Conservation (phyloP, 1,140 invertebrate genomes). For the Drosophila yakuba region DNA sequence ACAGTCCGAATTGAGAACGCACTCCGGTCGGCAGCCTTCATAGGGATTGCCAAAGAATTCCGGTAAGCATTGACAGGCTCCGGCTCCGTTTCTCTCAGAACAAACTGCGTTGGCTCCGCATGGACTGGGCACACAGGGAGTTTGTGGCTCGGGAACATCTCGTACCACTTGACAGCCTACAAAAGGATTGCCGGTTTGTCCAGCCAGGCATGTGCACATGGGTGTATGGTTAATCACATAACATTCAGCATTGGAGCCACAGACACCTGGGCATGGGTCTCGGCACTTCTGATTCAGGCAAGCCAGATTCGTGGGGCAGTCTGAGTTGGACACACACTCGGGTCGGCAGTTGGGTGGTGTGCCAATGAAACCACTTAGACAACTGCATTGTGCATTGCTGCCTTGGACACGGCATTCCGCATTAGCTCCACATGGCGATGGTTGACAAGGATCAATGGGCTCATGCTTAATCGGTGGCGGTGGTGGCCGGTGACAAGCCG, state of each 20-base stretch:
- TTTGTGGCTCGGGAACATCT: conserved; percentile 74
- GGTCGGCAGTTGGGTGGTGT: conserved; percentile 87
- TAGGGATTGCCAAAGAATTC: conserved; percentile 91
- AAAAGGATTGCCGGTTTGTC: conserved; percentile 89
- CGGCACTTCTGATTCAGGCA: conserved; percentile 87
- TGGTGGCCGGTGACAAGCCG: conserved; percentile 88
- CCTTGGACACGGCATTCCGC: conserved; percentile 88
- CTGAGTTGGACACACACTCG: conserved; percentile 87
- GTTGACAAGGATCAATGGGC: conserved; percentile 87
- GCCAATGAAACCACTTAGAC: conserved; percentile 87
- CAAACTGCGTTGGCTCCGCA: conserved; percentile 88
- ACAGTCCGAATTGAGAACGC: conserved; percentile 90
- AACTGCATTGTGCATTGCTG: conserved; percentile 88
- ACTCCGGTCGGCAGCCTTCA: conserved; percentile 90
- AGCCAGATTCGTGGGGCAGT: conserved; percentile 86
- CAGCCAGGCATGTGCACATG: conserved; percentile 88
- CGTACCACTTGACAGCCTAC: conserved; percentile 86
- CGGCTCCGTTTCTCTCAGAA: conserved; percentile 87
- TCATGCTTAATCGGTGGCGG: conserved; percentile 84
- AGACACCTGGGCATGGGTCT: conserved; percentile 87
- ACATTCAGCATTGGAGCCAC: conserved; percentile 88
- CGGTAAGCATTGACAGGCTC: conserved; percentile 89
- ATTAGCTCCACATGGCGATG: conserved; percentile 91
- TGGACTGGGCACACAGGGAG: conserved; percentile 87
- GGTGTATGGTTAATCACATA: conserved; percentile 88